Conservation (phyloP, 2,113 vertebrate genomes). For the Pungitius pungitius region DNA sequence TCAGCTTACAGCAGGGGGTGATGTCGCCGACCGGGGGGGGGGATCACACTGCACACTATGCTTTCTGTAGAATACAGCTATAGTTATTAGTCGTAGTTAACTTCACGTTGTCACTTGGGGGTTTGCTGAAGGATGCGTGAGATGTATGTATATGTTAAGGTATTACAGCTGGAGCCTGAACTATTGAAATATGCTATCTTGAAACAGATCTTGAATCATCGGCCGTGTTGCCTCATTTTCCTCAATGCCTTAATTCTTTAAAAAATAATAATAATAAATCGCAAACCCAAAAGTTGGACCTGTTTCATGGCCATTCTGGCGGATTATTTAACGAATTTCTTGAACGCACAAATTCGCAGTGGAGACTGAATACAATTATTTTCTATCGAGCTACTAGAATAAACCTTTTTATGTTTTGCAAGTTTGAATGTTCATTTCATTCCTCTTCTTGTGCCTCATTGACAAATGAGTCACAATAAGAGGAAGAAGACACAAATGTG, state of each 20-base stretch:
- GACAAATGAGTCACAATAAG: neutral
- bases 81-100: neutral
- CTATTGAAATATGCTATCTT: neutral
- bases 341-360: constrained; percentile 18
- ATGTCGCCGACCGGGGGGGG: neutral
- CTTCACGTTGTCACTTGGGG: neutral
- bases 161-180: neutral
- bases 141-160: neutral
- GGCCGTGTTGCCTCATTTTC: constrained; percentile 16
- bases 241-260: constrained; percentile 11
- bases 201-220: neutral
- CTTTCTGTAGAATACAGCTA: neutral
- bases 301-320: constrained; percentile 40
- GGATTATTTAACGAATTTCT: constrained; percentile 33
- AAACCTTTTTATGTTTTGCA: constrained; percentile 14
- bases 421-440: neutral
- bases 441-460: no score
- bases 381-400: constrained; percentile 22
- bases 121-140: neutral
- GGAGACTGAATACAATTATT: constrained; percentile 33
- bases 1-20: neutral
- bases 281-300: constrained; percentile 21
- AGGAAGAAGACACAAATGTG: neutral
- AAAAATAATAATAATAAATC: neutral
- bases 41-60: neutral